Evolutionary conservation across 2,113 vertebrate species (phyloP).

Genomic region (Paedocypris sp.): DNA sequence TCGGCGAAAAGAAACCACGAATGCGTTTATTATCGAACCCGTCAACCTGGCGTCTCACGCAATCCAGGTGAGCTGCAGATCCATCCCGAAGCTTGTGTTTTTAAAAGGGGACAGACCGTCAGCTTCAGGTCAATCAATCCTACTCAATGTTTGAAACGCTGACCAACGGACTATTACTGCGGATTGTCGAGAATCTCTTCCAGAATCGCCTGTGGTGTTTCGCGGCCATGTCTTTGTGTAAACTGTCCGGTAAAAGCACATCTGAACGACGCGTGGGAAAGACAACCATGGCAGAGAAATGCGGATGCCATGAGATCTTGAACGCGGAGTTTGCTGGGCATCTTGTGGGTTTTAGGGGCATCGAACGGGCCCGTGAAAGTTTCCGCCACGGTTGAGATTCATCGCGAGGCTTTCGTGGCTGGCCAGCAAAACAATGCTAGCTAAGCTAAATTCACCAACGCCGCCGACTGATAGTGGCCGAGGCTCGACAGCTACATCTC

Average conservation of each 20-base stretch:
- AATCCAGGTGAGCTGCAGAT: slow-evolving; percentile 36
- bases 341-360: slow-evolving; percentile 63
- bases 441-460: slow-evolving; percentile 44
- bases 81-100: slow-evolving; percentile 40
- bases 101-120: background rate
- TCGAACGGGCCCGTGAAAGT: slow-evolving; percentile 47
- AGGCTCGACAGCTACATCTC: slow-evolving; percentile 61
- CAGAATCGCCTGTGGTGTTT: slow-evolving; percentile 53
- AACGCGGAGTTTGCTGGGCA: slow-evolving; percentile 67
- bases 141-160: slow-evolving; percentile 43
- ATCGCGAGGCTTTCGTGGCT: slow-evolving; percentile 59
- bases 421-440: slow-evolving; percentile 56
- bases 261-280: slow-evolving; percentile 49
- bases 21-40: slow-evolving; percentile 24
- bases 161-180: slow-evolving; percentile 43
- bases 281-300: slow-evolving; percentile 62
- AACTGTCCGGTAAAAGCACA: slow-evolving; percentile 47
- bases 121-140: slow-evolving; percentile 5
- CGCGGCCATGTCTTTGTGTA: slow-evolving; percentile 52
- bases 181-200: slow-evolving; percentile 73
- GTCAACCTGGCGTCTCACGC: slow-evolving; percentile 40
- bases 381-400: slow-evolving; percentile 49
- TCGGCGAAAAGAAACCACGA: slow-evolving; percentile 6
- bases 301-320: slow-evolving; percentile 68
- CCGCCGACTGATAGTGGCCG: slow-evolving; percentile 58